Evolutionary conservation across 2,888 invertebrate genomes (phyloP).

Genomic region (Philopedon plagiatum): DNA sequence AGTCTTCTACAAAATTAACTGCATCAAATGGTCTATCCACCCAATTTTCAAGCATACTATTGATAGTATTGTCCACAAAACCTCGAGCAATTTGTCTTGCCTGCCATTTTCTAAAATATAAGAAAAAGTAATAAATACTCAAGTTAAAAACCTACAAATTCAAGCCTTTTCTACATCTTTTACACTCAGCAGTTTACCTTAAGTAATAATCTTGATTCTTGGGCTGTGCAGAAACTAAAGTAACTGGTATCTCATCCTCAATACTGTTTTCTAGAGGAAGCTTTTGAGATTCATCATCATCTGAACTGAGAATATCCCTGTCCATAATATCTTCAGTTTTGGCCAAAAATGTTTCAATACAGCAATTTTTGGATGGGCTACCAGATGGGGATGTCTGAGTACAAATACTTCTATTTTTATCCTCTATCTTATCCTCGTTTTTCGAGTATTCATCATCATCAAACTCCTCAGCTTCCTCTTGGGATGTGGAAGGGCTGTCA

Average conservation of each 20-base stretch:
- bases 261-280: constrained; percentile 51
- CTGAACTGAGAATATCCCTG: constrained; percentile 54
- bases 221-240: constrained; percentile 60
- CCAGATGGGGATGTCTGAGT: too few relatives aligned
- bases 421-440: constrained; percentile 1
- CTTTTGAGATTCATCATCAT: constrained; percentile 50
- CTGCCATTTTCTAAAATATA: constrained; percentile 72
- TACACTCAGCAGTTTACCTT: constrained; percentile 51
- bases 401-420: too few relatives aligned
- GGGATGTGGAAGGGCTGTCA: background rate
- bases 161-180: too few relatives aligned
- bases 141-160: too few relatives aligned
- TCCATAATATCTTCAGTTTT: constrained; percentile 57
- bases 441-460: background rate
- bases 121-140: too few relatives aligned
- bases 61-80: constrained; percentile 80
- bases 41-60: constrained; percentile 77
- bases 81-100: constrained; percentile 77
- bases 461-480: constrained; percentile 1
- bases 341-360: constrained; percentile 60
- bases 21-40: constrained; percentile 69
- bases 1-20: constrained; percentile 72
- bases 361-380: constrained; percentile 56
- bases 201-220: constrained; percentile 66
- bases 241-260: constrained; percentile 61